Conservation (phyloP, 2,888 invertebrate species). For the Oasisia sp. region DNA sequence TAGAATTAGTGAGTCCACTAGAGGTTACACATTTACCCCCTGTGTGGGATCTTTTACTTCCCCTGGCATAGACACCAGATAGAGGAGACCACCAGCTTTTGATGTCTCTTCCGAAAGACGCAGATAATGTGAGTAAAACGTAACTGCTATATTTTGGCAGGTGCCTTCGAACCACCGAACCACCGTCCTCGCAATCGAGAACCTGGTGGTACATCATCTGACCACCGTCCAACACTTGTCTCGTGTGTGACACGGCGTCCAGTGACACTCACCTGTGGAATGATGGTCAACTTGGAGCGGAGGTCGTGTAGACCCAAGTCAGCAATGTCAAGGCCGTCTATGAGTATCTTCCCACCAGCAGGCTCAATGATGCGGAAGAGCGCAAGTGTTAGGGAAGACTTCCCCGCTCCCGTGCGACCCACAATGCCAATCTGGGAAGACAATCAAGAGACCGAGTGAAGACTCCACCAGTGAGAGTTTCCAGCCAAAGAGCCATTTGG, state of each 20-base stretch:
- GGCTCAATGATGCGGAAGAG: conserved; percentile 60
- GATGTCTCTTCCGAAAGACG: too few relatives aligned
- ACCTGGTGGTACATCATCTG: too few relatives aligned
- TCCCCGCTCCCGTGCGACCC: conserved; percentile 61
- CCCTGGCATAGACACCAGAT: too few relatives aligned
- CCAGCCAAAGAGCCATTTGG: background rate
- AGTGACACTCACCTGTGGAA: conserved; percentile 36
- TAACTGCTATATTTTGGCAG: too few relatives aligned
- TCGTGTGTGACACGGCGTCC: background rate
- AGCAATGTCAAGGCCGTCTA: conserved; percentile 54
- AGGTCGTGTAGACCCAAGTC: conserved; percentile 43
- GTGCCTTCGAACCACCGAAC: too few relatives aligned
- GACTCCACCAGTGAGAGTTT: background rate
- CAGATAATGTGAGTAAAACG: too few relatives aligned
- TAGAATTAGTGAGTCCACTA: too few relatives aligned
- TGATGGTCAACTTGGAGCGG: conserved; percentile 38
- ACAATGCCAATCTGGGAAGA: conserved; percentile 57
- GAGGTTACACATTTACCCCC: too few relatives aligned
- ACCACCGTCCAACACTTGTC: too few relatives aligned
- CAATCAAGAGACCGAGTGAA: background rate
- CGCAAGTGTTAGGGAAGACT: conserved; percentile 57
- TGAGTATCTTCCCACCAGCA: conserved; percentile 51
- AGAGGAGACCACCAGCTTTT: too few relatives aligned
- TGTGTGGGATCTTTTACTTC: too few relatives aligned
- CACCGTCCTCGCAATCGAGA: too few relatives aligned